phyloP scores from a whole-genome alignment of 1,140 invertebrate genomes.

The Steinernema feltiae region DNA sequence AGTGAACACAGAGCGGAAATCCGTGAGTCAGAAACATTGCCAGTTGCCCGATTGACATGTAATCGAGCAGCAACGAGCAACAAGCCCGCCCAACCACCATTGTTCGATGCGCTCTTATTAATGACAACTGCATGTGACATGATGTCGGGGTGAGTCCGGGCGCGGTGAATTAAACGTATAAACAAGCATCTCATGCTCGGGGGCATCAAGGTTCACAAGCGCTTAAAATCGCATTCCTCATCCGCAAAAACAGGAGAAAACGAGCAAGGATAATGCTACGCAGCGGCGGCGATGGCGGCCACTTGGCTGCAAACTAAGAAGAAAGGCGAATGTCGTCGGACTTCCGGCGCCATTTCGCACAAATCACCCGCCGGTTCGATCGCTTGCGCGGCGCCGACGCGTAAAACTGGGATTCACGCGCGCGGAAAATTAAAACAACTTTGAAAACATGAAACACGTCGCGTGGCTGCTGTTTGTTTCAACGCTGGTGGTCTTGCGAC shows the following conservation, averaged over 20 bases:
- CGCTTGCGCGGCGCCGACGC: not conserved
- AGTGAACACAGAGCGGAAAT: not conserved
- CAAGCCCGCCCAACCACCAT: no score
- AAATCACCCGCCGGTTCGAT: not conserved
- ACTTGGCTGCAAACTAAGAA: no score
- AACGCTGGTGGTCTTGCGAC: no score
- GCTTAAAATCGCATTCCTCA: no score
- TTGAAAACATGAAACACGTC: no score
- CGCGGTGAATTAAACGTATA: not conserved
- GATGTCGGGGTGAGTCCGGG: not conserved
- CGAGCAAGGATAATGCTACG: not conserved
- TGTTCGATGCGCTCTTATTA: not conserved
- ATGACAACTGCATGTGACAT: not conserved
- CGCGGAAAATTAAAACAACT: no score
- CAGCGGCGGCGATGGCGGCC: no score
- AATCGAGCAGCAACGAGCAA: not conserved
- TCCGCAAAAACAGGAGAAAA: not conserved
- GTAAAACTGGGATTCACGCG: no score
- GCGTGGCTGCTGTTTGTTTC: not conserved
- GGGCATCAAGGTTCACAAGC: no score
- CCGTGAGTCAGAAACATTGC: not conserved
- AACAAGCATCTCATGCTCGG: not conserved
- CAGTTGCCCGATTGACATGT: not conserved
- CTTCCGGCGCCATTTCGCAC: not conserved
- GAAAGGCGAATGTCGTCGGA: not conserved